Percentiles rank a stretch among this genome's conserved stretches.
These are phyloP conservation scores for Cordilura impudica DNA, from an alignment of 2,888 invertebrate genomes.

Conservation along the genomic window DNA sequence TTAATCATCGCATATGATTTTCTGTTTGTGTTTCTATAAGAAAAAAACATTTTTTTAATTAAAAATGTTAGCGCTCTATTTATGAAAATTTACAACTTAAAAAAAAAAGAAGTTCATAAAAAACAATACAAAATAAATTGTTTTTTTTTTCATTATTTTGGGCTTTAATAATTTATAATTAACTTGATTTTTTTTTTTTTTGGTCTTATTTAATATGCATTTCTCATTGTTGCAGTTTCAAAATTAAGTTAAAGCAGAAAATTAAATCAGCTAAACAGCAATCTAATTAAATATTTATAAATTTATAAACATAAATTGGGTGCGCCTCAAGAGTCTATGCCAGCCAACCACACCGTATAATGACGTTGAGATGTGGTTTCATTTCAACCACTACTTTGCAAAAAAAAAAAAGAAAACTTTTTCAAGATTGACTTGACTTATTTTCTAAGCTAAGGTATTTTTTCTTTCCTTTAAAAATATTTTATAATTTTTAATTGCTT, in stretches of 20 bases:
- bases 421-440: conserved; percentile 39
- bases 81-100: conserved; percentile 58
- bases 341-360: conserved; percentile 2
- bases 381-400: conserved; percentile 13
- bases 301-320: conserved; percentile 54
- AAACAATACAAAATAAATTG: conserved; percentile 46
- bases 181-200: conserved; percentile 30
- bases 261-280: conserved; percentile 6
- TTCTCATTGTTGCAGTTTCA: conserved; percentile 51
- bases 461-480: conserved; percentile 33
- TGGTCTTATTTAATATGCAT: conserved; percentile 53
- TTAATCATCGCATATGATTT: conserved; percentile 15
- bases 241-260: neutral
- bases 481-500: conserved; percentile 60
- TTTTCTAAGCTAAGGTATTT: neutral
- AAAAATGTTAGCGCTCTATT: conserved; percentile 61
- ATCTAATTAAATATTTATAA: conserved; percentile 61
- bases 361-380: conserved; percentile 33
- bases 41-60: conserved; percentile 53
- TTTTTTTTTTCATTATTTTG: conserved; percentile 50
- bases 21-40: conserved; percentile 1
- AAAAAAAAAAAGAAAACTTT: conserved; percentile 7
- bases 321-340: conserved; percentile 41
- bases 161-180: conserved; percentile 53
- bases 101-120: conserved; percentile 18